phyloP scores from a whole-genome alignment of 2,797 vertebrate genomes.

The Lithobates sylvaticus region DNA sequence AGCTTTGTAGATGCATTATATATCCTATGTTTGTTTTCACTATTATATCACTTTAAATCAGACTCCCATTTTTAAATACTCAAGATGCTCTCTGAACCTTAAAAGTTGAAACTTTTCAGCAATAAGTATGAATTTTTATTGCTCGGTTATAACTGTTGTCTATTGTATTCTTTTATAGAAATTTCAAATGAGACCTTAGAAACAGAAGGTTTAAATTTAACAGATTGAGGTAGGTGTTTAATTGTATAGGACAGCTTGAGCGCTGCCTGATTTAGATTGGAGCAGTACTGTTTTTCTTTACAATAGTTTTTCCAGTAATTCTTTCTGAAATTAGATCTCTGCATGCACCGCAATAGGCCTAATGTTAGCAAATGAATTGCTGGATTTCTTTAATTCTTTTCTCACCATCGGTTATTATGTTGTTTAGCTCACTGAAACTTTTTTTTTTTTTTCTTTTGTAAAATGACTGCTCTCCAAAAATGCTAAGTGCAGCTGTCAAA shows the following conservation, averaged over 20 bases:
- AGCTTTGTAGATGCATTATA: too few species aligned
- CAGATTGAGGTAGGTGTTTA: conserved; percentile 55
- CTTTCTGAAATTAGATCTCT: conserved; percentile 56
- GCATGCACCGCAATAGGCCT: conserved; percentile 24
- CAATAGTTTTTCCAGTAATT: conserved; percentile 52
- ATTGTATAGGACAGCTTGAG: conserved; percentile 54
- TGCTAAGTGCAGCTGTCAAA: conserved; percentile 51
- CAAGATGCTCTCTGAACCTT: background rate
- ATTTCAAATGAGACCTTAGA: conserved; percentile 38
- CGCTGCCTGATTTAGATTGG: conserved; percentile 47
- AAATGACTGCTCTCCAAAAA: conserved; percentile 50
- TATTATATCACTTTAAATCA: too few species aligned
- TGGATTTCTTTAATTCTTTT: conserved; percentile 51
- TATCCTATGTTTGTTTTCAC: too few species aligned
- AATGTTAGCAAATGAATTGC: conserved; percentile 56
- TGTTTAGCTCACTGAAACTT: conserved; percentile 42
- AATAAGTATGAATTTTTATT: background rate
- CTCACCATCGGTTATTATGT: conserved; percentile 40
- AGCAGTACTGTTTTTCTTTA: conserved; percentile 49
- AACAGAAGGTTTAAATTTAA: conserved; percentile 52
- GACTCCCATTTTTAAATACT: too few species aligned
- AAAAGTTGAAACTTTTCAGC: background rate
- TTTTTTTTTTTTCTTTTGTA: conserved; percentile 5
- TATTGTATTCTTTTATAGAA: conserved; percentile 27
- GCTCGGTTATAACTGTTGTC: conserved; percentile 18